Conservation (phyloP, 2,888 invertebrate species). For the Kuschelorhynchus macadamiae region DNA sequence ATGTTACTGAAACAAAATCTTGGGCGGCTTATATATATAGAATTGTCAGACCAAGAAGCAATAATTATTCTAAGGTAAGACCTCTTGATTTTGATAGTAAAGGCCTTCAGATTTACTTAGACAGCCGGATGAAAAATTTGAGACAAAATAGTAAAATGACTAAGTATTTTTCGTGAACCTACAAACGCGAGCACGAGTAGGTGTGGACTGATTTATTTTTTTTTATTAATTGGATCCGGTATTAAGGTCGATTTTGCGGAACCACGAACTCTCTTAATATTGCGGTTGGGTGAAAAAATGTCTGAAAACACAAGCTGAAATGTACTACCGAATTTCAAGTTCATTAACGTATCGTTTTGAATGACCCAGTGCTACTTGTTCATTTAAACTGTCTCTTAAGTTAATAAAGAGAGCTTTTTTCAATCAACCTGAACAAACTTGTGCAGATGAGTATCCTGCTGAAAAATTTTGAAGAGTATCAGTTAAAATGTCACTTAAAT, state of each 20-base stretch:
- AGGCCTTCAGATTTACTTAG: constrained; percentile 41
- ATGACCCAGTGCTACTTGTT: too few species aligned
- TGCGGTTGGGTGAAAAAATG: background rate
- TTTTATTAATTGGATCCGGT: constrained; percentile 24
- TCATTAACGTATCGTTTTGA: background rate
- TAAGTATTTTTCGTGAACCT: constrained; percentile 34
- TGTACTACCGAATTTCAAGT: background rate
- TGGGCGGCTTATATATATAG: constrained; percentile 35
- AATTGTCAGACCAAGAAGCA: constrained; percentile 25
- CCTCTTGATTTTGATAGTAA: constrained; percentile 41
- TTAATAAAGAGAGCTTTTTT: too few species aligned
- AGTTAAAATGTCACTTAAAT: too few species aligned
- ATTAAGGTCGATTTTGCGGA: constrained; percentile 23
- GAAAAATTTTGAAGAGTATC: too few species aligned
- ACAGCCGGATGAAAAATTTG: constrained; percentile 46
- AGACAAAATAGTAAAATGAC: constrained; percentile 40
- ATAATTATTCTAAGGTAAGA: constrained; percentile 23
- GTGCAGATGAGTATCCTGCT: too few species aligned
- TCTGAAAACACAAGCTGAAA: background rate
- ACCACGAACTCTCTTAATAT: constrained; percentile 8
- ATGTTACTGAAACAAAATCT: constrained; percentile 33
- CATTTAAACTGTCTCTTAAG: too few species aligned
- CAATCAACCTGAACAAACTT: too few species aligned
- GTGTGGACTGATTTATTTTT: constrained; percentile 21
- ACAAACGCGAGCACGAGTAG: constrained; percentile 13